Conservation (phyloP, 2,888 invertebrate species). For the Plagodis dolabraria region DNA sequence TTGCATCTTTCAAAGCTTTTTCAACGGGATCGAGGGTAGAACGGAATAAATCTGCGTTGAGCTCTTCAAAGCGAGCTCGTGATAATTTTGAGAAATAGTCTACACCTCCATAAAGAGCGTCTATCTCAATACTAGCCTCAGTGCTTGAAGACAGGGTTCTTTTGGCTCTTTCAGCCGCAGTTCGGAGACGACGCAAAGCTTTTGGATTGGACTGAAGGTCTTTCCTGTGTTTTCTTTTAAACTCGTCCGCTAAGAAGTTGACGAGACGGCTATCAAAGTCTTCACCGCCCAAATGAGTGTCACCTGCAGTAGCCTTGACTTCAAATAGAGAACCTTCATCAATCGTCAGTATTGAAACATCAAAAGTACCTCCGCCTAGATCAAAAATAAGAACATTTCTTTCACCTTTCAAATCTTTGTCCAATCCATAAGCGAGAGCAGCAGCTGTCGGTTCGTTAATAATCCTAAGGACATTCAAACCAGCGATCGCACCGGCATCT, state of each 20-base stretch:
- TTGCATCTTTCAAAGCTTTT: slow-evolving; percentile 90
- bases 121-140: slow-evolving; percentile 90
- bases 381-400: slow-evolving; percentile 87
- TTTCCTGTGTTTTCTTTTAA: slow-evolving; percentile 88
- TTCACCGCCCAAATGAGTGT: slow-evolving; percentile 94
- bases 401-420: slow-evolving; percentile 87
- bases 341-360: slow-evolving; percentile 92
- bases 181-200: slow-evolving; percentile 88
- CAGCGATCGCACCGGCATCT: slow-evolving; percentile 91
- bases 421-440: slow-evolving; percentile 89
- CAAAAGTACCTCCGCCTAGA: slow-evolving; percentile 89
- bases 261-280: slow-evolving; percentile 88
- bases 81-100: slow-evolving; percentile 88
- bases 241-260: slow-evolving; percentile 87
- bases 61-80: slow-evolving; percentile 90
- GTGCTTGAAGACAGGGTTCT: slow-evolving; percentile 90
- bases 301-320: slow-evolving; percentile 93
- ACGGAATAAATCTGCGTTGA: slow-evolving; percentile 89
- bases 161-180: slow-evolving; percentile 91
- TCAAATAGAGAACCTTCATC: slow-evolving; percentile 91
- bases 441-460: slow-evolving; percentile 93
- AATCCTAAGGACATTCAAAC: slow-evolving; percentile 91
- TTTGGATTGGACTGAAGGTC: slow-evolving; percentile 87
- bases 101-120: slow-evolving; percentile 89
- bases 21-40: slow-evolving; percentile 90